Conservation (phyloP, 1,140 invertebrate species). For the Palaemon carinicauda region DNA sequence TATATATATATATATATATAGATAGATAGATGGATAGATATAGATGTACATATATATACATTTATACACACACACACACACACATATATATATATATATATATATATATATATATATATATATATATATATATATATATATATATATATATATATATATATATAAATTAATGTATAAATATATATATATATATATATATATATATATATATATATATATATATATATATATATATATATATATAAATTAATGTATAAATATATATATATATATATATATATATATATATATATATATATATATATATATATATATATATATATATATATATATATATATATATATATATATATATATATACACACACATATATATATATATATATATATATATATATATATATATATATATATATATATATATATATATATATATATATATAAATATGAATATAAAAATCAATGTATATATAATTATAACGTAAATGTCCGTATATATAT, state of each 20-base stretch:
- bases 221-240: no score
- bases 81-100: no score
- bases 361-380: not conserved
- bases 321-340: slow-evolving; percentile 14
- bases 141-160: no score
- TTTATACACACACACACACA: no score
- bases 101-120: no score
- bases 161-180: no score
- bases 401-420: not conserved
- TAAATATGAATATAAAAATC: not conserved
- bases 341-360: slow-evolving; percentile 14
- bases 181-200: no score
- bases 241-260: not conserved
- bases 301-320: not conserved
- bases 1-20: no score
- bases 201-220: no score
- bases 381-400: not conserved
- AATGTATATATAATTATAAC: not conserved
- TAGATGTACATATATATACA: no score
- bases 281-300: not conserved
- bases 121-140: no score
- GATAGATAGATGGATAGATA: no score
- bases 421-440: not conserved
- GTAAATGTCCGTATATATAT: not conserved
- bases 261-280: not conserved